Base-by-base conservation (phyloP, 2,888 invertebrate genomes). In the Drosophila hamatofila region DNA sequence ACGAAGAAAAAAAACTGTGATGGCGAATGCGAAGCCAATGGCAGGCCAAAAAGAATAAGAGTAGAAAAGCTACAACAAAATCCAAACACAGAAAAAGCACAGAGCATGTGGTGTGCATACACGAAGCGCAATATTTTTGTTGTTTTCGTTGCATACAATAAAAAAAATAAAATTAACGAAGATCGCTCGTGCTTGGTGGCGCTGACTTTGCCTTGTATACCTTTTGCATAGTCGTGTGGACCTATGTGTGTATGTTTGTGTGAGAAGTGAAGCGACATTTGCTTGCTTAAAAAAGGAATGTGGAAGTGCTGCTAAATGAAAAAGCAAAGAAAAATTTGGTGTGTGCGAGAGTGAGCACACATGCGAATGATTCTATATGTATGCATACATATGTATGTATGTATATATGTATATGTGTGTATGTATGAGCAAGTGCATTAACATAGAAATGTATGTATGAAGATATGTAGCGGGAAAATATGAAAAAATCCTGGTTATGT, bases 281-380 rank as follows among this genome's bases (percentile, higher is more conserved):
- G 77, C 62, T 73, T 72, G 62, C 54, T 70, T 64, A 12, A 56
- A 37, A 54, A 42, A 54, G 65, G 54, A 44, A 46, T 66, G 54
- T 66, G 60, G 83, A 77, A 80, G 83, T 64, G 54, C 51, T 77
- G 86, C 76, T 82, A 83, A 83, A 77, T 88, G 83, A 69, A 82
- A 88, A 82, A 62, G 88, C 57, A 83, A 83, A 83, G 85, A 85
- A 85, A 85, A 85, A 64, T 62, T 57, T 42, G 39, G 39, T 59
- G 48, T 48, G 48, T 61, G 52, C 33, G 42, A 42, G 27, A 51
- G 60, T 25, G 25, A 44, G 14, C n/a, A 25, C 23, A 33, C 41
- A 41, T 21, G 25, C 42, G 21, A 54, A 44, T 41, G 25, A 49
- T 42, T 39, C 39, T 55, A 62, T 27, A 48, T 48, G 33, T 14